phyloP scores from a whole-genome alignment of 23 tunicate genomes.

The Oikopleura albicans region DNA sequence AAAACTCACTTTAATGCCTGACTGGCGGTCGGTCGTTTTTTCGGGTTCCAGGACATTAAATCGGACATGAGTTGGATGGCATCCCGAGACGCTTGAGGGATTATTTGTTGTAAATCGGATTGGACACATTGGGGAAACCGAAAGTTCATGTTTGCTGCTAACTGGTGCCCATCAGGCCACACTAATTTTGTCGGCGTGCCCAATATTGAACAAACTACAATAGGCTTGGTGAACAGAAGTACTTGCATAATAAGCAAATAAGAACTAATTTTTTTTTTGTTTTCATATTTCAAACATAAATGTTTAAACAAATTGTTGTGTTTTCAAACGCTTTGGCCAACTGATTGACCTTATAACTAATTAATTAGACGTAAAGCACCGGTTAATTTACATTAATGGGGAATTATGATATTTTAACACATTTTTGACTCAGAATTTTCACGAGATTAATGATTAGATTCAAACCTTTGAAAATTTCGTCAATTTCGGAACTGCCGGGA shows the following conservation, averaged over 20 bases:
- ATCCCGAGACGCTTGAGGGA: slow-evolving; percentile 68
- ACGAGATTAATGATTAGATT: no score
- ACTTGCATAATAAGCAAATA: no score
- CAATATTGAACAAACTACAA: background rate
- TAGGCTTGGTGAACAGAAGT: background rate
- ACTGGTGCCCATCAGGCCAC: slow-evolving; percentile 91
- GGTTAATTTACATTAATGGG: no score
- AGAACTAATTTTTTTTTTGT: no score
- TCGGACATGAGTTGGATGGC: slow-evolving; percentile 65
- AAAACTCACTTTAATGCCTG: slow-evolving; percentile 25
- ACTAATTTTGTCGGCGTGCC: slow-evolving; percentile 19
- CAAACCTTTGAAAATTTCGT: slow-evolving; percentile 55
- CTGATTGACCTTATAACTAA: no score
- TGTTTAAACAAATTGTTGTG: no score
- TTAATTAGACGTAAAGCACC: no score
- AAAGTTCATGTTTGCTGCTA: slow-evolving; percentile 55
- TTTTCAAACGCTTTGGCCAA: no score
- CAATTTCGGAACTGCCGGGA: slow-evolving; percentile 87
- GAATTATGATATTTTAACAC: no score
- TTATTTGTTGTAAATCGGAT: slow-evolving; percentile 36
- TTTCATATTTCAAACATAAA: no score
- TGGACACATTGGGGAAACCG: slow-evolving; percentile 82
- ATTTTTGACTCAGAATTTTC: no score
- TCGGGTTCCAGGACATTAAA: slow-evolving; percentile 95
- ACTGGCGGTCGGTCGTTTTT: slow-evolving; percentile 80